Conservation (phyloP, 2,888 invertebrate genomes). For the Harmothoe impar region DNA sequence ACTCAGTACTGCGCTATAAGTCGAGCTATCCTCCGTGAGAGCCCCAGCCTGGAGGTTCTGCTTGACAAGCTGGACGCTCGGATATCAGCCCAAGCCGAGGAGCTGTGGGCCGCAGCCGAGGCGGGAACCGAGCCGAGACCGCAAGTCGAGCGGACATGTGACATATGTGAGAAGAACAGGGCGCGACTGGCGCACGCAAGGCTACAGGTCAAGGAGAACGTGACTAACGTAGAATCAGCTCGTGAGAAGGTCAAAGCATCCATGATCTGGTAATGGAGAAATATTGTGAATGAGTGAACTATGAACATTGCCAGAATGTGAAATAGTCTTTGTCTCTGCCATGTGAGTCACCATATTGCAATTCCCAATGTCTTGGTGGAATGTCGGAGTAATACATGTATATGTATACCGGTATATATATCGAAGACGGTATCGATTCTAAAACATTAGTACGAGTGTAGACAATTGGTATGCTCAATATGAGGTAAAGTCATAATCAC, state of each 20-base stretch:
- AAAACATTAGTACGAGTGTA: too few species aligned
- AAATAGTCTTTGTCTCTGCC: too few species aligned
- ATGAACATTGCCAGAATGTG: too few species aligned
- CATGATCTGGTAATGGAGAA: constrained; percentile 7
- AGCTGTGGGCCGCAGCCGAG: constrained; percentile 4
- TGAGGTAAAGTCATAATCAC: too few species aligned
- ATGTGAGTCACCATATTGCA: too few species aligned
- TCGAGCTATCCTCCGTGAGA: constrained; percentile 39
- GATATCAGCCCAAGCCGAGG: constrained; percentile 16
- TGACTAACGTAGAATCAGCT: neutral
- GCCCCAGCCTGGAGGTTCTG: constrained; percentile 12
- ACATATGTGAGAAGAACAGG: constrained; percentile 50
- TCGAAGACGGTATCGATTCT: too few species aligned
- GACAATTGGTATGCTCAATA: too few species aligned
- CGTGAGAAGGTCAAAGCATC: constrained; percentile 37
- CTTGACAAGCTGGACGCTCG: constrained; percentile 51
- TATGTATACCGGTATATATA: too few species aligned
- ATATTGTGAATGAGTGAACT: too few species aligned
- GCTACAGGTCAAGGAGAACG: constrained; percentile 5
- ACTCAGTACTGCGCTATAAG: constrained; percentile 27
- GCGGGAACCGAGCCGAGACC: neutral
- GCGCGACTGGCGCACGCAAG: constrained; percentile 48
- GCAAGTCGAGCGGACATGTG: neutral
- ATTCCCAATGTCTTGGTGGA: too few species aligned
- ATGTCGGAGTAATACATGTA: too few species aligned